Conservation (phyloP, 2,888 invertebrate species). For the Acanthosepion lycidas region DNA sequence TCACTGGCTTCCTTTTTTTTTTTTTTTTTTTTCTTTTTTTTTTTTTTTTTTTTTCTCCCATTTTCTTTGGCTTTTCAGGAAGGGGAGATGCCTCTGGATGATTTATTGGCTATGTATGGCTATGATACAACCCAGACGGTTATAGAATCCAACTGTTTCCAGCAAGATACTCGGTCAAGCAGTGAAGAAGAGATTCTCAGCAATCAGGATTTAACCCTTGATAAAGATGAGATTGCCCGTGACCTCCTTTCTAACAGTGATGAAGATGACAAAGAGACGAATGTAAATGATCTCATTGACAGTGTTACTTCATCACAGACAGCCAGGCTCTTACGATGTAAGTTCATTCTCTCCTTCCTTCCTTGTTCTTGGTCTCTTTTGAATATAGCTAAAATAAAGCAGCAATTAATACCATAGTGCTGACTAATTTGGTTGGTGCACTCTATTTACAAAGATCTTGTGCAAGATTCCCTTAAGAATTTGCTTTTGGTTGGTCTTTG, state of each 20-base stretch:
- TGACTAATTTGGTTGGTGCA: too few species aligned
- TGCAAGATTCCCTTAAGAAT: too few species aligned
- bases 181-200: conserved; percentile 75
- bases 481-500: too few species aligned
- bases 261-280: conserved; percentile 72
- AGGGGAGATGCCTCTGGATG: conserved; percentile 96
- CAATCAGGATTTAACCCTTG: conserved; percentile 75
- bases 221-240: conserved; percentile 74
- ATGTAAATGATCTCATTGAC: conserved; percentile 71
- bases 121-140: conserved; percentile 54
- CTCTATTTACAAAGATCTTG: too few species aligned
- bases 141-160: conserved; percentile 49
- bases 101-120: conserved; percentile 88
- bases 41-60: conserved; percentile 46
- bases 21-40: background rate
- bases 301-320: conserved; percentile 72
- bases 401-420: too few species aligned
- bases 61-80: conserved; percentile 78
- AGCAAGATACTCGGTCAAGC: conserved; percentile 70
- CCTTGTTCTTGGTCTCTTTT: background rate
- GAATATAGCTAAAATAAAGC: too few species aligned
- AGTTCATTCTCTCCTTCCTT: conserved; percentile 71
- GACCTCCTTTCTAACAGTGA: conserved; percentile 70
- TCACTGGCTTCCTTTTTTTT: background rate
- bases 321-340: conserved; percentile 79